phyloP scores from a whole-genome alignment of 2,888 invertebrate genomes.

The Leucoma salicis region DNA sequence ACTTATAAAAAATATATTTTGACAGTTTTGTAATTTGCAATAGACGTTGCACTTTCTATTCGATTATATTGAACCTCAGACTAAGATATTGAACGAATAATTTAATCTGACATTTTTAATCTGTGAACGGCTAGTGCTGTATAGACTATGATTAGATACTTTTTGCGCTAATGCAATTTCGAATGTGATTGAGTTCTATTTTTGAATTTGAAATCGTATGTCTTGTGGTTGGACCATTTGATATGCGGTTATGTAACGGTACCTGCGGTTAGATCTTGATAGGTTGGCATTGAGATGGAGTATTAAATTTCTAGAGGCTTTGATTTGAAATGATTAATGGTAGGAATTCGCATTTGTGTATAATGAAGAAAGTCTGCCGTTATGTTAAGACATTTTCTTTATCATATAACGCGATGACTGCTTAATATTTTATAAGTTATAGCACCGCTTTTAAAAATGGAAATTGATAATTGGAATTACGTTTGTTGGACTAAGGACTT shows the following conservation, averaged over 20 bases:
- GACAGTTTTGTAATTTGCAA: constrained; percentile 23
- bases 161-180: constrained; percentile 1
- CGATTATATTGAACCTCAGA: constrained; percentile 37
- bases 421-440: too few relatives aligned
- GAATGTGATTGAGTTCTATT: constrained; percentile 3
- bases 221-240: constrained; percentile 5
- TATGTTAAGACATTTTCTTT: too few relatives aligned
- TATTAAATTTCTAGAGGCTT: not conserved
- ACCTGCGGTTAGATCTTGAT: constrained; percentile 1
- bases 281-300: not conserved
- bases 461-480: too few relatives aligned
- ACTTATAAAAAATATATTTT: constrained; percentile 17
- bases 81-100: constrained; percentile 30
- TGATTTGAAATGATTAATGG: not conserved
- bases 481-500: too few relatives aligned
- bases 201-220: not conserved
- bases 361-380: too few relatives aligned
- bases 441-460: too few relatives aligned
- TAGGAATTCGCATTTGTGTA: not conserved
- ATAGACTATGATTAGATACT: constrained; percentile 2
- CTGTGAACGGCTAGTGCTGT: constrained; percentile 12
- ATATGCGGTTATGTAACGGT: constrained; percentile 5
- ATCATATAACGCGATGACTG: too few relatives aligned
- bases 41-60: constrained; percentile 26
- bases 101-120: constrained; percentile 29